Conservation (phyloP, 2,888 invertebrate species). For the Oscheius sp. region DNA sequence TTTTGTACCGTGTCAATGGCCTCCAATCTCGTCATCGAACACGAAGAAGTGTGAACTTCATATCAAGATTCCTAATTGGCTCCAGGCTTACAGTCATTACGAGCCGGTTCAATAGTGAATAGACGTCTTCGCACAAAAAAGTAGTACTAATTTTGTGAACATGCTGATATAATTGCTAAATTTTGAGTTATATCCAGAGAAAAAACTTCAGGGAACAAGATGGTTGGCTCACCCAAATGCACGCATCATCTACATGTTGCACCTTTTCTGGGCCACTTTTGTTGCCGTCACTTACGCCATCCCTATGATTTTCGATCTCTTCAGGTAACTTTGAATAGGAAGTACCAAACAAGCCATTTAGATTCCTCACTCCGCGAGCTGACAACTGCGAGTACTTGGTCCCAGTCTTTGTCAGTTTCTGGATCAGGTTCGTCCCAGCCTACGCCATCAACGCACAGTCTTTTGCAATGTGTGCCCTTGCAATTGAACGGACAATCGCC, state of each 20-base stretch:
- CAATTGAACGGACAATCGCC: slow-evolving; percentile 14
- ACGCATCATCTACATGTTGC: slow-evolving; percentile 12
- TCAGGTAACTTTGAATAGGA: not conserved
- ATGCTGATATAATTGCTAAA: too few species aligned
- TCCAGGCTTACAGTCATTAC: too few species aligned
- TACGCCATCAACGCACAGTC: slow-evolving; percentile 30
- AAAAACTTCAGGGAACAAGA: slow-evolving; percentile 17
- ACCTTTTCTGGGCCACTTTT: slow-evolving; percentile 23
- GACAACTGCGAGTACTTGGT: slow-evolving; percentile 16
- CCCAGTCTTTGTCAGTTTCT: slow-evolving; percentile 18
- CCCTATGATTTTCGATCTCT: slow-evolving; percentile 20
- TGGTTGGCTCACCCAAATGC: slow-evolving; percentile 31
- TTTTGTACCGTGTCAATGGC: too few species aligned
- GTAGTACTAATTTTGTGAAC: too few species aligned
- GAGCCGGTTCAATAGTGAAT: too few species aligned
- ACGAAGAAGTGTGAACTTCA: too few species aligned
- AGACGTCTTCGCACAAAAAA: too few species aligned
- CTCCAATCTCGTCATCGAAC: too few species aligned
- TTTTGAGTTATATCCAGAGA: not conserved
- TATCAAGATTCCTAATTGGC: too few species aligned
- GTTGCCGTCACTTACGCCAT: slow-evolving; percentile 11
- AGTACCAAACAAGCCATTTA: not conserved
- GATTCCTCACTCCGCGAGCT: not conserved
- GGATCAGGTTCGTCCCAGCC: slow-evolving; percentile 27
- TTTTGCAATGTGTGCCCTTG: slow-evolving; percentile 12